Evolutionary conservation across 2,113 vertebrate genomes (phyloP), one percentile per base, ranked within the genome.

Genomic region (Canis aureus): DNA sequence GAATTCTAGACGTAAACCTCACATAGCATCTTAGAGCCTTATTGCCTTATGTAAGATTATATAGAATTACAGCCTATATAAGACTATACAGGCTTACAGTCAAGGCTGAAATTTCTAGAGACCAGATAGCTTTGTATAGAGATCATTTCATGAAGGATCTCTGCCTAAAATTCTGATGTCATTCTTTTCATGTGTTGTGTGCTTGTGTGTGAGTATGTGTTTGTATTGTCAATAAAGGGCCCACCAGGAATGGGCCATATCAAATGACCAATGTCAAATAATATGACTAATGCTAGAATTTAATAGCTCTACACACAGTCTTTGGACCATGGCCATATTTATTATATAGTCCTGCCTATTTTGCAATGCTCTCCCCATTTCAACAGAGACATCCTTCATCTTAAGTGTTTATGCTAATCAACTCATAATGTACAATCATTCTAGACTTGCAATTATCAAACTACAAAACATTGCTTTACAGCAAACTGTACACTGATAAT

Each of bases 391-490:
- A 97, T 98, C 98, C 96, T 98, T 98, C 95, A 97, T 98, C 94
- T 98, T 97, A 98, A 98, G 96, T 97, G 96, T 98, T 98, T 98
- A 98, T 99, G 98, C 91, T 99, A 98, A 99, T 98, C 94, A 98
- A 87, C 84, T 97, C 87, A 97, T 98, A 98, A 98, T 95, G 78
- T 97, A 97, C 90, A 98, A 98, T 98, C 97, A 98, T 84, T 98
- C 96, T 97, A 98, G 98, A 97, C 94, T 98, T 97, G 97, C 97
- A 99, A 98, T 99, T 99, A 98, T 98, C 97, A 98, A 98, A 95
- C 97, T 98, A 97, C 89, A 98, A 98, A 98, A 98, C 97, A 95
- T 94, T 98, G 94, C 96, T 98, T 98, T 98, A 98, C 90, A 98
- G 92, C 2, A 97, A 98, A 98, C n/a, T 84, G 66, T 98, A 98